Evolutionary conservation across 2,797 vertebrate genomes (phyloP).

Genomic region (Leptodactylus fallax): DNA sequence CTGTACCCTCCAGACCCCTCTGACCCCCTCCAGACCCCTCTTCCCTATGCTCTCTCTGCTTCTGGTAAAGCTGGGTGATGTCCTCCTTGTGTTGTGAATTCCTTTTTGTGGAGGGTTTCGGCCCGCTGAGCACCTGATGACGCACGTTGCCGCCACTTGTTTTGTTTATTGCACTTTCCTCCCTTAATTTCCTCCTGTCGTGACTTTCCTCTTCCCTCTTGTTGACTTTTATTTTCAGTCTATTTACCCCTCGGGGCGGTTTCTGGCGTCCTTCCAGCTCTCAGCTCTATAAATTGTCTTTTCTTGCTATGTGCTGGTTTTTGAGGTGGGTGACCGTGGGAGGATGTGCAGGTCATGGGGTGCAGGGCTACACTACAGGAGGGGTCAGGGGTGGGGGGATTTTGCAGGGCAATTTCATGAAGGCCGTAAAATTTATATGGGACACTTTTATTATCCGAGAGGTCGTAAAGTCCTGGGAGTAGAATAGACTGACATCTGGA

Average conservation of each 20-base stretch:
- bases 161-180: not conserved
- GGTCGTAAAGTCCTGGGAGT: too few relatives aligned
- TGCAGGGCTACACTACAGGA: not conserved
- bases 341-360: too few relatives aligned
- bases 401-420: too few relatives aligned
- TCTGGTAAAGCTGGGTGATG: not conserved
- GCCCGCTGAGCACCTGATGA: not conserved
- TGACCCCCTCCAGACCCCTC: not conserved
- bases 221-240: conserved; percentile 18
- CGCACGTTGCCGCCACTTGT: too few relatives aligned
- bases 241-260: not conserved
- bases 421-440: too few relatives aligned
- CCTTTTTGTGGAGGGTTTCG: too few relatives aligned
- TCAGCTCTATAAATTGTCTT: not conserved
- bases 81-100: too few relatives aligned
- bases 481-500: too few relatives aligned
- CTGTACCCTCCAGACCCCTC: too few relatives aligned
- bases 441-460: too few relatives aligned
- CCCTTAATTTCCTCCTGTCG: not conserved
- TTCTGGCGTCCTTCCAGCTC: not conserved
- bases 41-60: not conserved
- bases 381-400: too few relatives aligned
- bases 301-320: not conserved
- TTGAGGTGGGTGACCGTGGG: not conserved
- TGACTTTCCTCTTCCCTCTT: not conserved